phyloP scores from a whole-genome alignment of 2,888 invertebrate genomes.

The Nymphalis polychloros region DNA sequence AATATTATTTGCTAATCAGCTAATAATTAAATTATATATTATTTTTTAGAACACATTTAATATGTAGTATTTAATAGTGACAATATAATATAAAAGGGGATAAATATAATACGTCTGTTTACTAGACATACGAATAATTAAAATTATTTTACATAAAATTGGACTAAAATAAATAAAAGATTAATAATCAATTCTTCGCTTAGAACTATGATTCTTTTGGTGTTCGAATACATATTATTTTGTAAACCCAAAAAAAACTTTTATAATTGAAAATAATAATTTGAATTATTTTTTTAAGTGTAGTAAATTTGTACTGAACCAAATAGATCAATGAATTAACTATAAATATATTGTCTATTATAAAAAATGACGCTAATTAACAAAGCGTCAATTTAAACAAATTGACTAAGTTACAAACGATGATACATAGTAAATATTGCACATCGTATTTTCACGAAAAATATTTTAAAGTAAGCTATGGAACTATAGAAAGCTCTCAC shows the following conservation, averaged over 20 bases:
- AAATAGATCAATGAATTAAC: neutral
- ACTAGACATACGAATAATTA: slow-evolving; percentile 38
- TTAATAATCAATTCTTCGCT: slow-evolving; percentile 26
- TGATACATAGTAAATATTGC: slow-evolving; percentile 7
- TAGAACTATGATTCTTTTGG: slow-evolving; percentile 43
- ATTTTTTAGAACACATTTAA: slow-evolving; percentile 32
- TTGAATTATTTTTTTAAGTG: neutral
- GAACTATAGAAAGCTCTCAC: slow-evolving; percentile 1
- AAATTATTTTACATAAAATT: slow-evolving; percentile 22
- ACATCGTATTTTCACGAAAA: neutral
- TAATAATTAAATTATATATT: slow-evolving; percentile 10
- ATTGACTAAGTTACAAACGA: neutral
- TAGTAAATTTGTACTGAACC: neutral
- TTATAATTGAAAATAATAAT: neutral
- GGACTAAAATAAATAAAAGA: slow-evolving; percentile 28
- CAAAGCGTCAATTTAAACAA: neutral
- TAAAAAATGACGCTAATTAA: slow-evolving; percentile 2
- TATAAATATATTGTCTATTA: neutral
- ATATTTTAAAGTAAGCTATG: neutral
- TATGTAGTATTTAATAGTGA: slow-evolving; percentile 29
- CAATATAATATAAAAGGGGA: slow-evolving; percentile 30
- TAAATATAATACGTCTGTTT: slow-evolving; percentile 39
- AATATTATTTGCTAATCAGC: slow-evolving; percentile 21
- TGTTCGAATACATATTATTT: slow-evolving; percentile 37
- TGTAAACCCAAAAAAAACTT: slow-evolving; percentile 13